Evolutionary conservation across 2,113 vertebrate species (phyloP).

Genomic region (Cettia cetti): DNA sequence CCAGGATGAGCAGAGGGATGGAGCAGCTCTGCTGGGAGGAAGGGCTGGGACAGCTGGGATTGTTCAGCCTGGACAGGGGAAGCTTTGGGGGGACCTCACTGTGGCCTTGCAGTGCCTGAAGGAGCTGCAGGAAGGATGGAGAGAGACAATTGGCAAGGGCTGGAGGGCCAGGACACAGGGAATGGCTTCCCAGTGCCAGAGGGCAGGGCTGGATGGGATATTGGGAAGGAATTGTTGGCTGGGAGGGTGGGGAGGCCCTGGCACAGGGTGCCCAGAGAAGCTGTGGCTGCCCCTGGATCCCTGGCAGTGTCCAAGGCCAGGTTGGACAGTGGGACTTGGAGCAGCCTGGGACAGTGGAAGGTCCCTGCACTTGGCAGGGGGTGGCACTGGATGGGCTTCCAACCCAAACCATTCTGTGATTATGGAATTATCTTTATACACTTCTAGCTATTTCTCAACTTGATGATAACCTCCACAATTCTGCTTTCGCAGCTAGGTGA

Average conservation of each 20-base stretch:
- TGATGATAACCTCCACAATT: not conserved
- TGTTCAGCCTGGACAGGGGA: not conserved
- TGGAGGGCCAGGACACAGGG: not conserved
- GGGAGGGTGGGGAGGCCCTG: not conserved
- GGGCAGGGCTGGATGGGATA: not conserved
- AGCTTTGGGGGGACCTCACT: not conserved
- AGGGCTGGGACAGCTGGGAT: not conserved
- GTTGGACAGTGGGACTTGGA: not conserved
- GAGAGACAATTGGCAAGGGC: not conserved
- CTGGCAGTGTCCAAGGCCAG: not conserved
- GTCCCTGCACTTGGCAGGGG: not conserved
- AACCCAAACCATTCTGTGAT: not conserved
- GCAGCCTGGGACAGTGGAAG: not conserved
- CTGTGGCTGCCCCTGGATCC: not conserved
- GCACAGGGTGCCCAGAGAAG: not conserved
- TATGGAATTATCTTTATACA: not conserved
- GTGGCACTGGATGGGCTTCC: accelerated
- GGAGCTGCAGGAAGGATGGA: not conserved
- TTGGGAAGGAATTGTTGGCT: not conserved
- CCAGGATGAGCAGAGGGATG: not conserved
- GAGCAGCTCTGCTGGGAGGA: not conserved
- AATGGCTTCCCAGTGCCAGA: not conserved
- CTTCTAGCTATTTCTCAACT: not conserved
- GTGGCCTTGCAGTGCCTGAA: not conserved
- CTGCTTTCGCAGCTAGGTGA: not conserved